These are phyloP conservation scores for Drosophila kohkoa DNA, from an alignment of 1,140 invertebrate genomes.

Conservation along the genomic window DNA sequence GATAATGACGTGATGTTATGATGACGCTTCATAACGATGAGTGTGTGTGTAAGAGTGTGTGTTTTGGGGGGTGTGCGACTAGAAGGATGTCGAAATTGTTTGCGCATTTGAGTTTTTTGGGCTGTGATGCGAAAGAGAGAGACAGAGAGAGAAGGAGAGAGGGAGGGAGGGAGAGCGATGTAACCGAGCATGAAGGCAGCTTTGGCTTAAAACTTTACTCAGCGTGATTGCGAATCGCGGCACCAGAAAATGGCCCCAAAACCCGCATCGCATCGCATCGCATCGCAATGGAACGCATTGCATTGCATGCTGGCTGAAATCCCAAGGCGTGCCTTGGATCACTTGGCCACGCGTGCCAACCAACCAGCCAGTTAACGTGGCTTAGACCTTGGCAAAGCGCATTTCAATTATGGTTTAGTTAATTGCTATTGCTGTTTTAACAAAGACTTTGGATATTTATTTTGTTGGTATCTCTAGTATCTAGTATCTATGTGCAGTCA, in stretches of 20 bases:
- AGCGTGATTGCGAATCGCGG: conserved; percentile 68
- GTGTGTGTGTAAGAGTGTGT: conserved; percentile 10
- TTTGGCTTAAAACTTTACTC: conserved; percentile 54
- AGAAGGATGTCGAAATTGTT: conserved; percentile 47
- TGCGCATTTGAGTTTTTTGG: conserved; percentile 26
- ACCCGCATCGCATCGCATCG: conserved; percentile 27
- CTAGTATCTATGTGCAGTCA: conserved; percentile 29
- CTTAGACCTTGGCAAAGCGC: conserved; percentile 64
- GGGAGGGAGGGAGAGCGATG: conserved; percentile 3
- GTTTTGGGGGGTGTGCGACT: conserved; percentile 40
- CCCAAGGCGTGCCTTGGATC: conserved; percentile 48
- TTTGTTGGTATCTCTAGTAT: neutral
- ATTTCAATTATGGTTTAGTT: conserved; percentile 76
- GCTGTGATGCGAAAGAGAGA: conserved; percentile 11
- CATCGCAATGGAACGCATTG: conserved; percentile 24
- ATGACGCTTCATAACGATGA: conserved; percentile 41
- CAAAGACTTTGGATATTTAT: conserved; percentile 56
- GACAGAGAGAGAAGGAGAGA: too few relatives aligned
- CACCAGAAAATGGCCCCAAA: conserved; percentile 20
- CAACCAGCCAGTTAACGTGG: conserved; percentile 14
- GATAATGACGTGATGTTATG: conserved; percentile 42
- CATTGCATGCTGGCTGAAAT: conserved; percentile 43
- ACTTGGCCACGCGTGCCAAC: conserved; percentile 54
- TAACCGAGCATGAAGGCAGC: conserved; percentile 78
- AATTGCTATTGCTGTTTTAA: conserved; percentile 61